Evolutionary conservation across 2,888 invertebrate genomes (phyloP).

Genomic region (Ligdia adustata): DNA sequence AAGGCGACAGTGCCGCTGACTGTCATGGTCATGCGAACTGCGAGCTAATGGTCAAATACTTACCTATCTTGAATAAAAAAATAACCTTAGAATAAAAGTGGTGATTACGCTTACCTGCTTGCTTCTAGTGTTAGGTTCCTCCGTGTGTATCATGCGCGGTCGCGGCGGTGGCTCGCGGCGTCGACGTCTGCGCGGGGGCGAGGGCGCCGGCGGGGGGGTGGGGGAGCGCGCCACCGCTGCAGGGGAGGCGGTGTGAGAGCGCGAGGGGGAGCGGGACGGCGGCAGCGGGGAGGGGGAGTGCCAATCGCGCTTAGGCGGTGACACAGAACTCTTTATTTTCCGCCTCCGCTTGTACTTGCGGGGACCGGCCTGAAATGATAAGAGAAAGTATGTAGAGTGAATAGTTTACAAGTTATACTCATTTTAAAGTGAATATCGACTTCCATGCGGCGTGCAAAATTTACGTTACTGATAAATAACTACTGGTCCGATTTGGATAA

Average conservation of each 20-base stretch:
- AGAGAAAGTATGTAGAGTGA: too few relatives aligned
- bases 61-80: too few relatives aligned
- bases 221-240: conserved; percentile 37
- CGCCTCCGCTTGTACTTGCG: conserved; percentile 92
- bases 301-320: conserved; percentile 47
- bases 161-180: conserved; percentile 73
- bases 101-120: conserved; percentile 81
- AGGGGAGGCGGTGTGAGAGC: too few relatives aligned
- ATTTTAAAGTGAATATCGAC: too few relatives aligned
- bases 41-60: too few relatives aligned
- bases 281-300: conserved; percentile 32
- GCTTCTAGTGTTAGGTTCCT: conserved; percentile 84
- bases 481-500: too few relatives aligned
- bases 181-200: conserved; percentile 48
- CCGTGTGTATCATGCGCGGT: conserved; percentile 91
- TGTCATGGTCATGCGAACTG: too few relatives aligned
- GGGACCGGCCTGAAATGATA: conserved; percentile 85
- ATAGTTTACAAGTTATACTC: too few relatives aligned
- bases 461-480: too few relatives aligned
- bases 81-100: too few relatives aligned
- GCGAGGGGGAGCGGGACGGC: conserved; percentile 75
- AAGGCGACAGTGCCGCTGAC: too few relatives aligned
- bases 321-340: conserved; percentile 84
- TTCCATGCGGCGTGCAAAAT: too few relatives aligned
- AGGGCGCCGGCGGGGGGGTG: conserved; percentile 25